Conservation (phyloP, 2,797 vertebrate genomes). For the Phylloscopus collybita region DNA sequence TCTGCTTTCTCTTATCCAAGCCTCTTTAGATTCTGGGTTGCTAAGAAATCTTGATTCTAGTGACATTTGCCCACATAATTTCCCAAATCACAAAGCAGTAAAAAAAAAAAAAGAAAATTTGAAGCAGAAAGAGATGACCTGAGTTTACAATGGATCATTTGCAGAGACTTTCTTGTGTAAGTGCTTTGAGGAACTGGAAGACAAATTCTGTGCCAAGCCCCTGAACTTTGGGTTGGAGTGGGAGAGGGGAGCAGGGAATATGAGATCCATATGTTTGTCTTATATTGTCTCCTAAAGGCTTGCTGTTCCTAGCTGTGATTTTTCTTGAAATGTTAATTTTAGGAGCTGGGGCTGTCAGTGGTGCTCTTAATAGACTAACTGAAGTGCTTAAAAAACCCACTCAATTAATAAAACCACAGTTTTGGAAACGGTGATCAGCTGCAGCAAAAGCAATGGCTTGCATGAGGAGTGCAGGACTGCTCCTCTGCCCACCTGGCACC, state of each 20-base stretch:
- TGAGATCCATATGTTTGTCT: neutral
- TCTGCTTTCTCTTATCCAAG: neutral
- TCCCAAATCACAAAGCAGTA: neutral
- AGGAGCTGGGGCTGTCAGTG: constrained; percentile 66
- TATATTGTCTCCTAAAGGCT: constrained; percentile 37
- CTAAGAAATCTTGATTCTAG: neutral
- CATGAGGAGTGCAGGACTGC: constrained; percentile 1
- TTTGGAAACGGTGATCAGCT: constrained; percentile 69
- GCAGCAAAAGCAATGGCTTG: constrained; percentile 46
- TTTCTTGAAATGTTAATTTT: constrained; percentile 65
- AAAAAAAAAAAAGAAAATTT: neutral
- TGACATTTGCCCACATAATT: neutral
- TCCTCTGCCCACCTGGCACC: constrained; percentile 16
- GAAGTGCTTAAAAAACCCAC: constrained; percentile 18
- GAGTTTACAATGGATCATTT: neutral
- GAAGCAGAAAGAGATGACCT: neutral
- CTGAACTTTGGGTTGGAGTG: neutral
- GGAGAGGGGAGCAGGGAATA: neutral
- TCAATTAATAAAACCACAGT: constrained; percentile 38
- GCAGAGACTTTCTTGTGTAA: neutral
- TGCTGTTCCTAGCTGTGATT: constrained; percentile 4
- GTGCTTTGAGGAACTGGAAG: neutral
- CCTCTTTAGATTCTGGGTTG: neutral
- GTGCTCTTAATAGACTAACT: constrained; percentile 57
- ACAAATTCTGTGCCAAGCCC: neutral